Evolutionary conservation across 2,888 invertebrate genomes (phyloP).

Genomic region (Tholera decimalis): DNA sequence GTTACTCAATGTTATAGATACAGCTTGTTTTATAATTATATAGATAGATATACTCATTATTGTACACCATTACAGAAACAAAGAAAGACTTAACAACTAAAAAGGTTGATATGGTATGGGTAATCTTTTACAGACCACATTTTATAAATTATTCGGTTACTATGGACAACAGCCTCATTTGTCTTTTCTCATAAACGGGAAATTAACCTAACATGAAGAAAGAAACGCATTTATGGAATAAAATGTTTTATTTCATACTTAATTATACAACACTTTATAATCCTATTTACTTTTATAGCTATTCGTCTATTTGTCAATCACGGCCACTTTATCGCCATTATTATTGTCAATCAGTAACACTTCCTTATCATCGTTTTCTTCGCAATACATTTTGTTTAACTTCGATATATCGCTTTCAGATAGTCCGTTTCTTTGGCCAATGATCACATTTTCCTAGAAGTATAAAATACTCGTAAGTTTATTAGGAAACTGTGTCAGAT

Average conservation of each 20-base stretch:
- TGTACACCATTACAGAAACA: too few species aligned
- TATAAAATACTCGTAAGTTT: slow-evolving; percentile 1
- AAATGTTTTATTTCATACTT: slow-evolving; percentile 43
- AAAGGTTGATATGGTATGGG: too few species aligned
- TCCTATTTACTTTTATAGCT: slow-evolving; percentile 36
- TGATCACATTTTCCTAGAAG: slow-evolving; percentile 79
- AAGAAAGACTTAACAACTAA: too few species aligned
- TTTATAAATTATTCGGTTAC: too few species aligned
- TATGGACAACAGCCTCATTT: too few species aligned
- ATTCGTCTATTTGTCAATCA: slow-evolving; percentile 41
- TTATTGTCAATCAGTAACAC: slow-evolving; percentile 24
- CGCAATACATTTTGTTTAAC: slow-evolving; percentile 86
- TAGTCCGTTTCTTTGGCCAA: slow-evolving; percentile 85
- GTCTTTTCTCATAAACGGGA: background rate
- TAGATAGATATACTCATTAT: too few species aligned
- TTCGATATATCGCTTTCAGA: slow-evolving; percentile 84
- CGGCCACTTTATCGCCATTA: slow-evolving; percentile 28
- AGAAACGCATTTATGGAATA: slow-evolving; percentile 40
- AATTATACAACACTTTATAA: slow-evolving; percentile 27
- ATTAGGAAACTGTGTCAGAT: slow-evolving; percentile 14
- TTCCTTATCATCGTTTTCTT: slow-evolving; percentile 64
- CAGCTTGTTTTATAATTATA: slow-evolving; percentile 17
- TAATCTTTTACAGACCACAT: too few species aligned
- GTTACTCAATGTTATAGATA: slow-evolving; percentile 20
- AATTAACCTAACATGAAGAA: slow-evolving; percentile 15